Evolutionary conservation across 2,113 vertebrate species (phyloP).

Genomic region (Austrofundulus limnaeus): DNA sequence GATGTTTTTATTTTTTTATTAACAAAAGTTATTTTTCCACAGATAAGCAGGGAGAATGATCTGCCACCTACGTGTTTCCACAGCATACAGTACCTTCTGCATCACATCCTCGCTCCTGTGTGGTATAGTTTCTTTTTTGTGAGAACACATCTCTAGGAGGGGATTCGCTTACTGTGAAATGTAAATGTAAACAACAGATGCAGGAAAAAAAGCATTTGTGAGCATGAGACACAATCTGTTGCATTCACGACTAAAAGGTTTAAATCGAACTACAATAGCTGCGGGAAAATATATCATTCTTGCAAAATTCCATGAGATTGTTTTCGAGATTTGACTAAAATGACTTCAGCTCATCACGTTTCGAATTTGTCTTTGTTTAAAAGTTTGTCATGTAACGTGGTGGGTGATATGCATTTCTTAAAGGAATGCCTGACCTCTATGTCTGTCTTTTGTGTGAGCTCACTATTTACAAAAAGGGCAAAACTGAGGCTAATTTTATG

Average conservation of each 20-base stretch:
- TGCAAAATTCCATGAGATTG: too few species aligned
- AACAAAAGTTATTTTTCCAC: not conserved
- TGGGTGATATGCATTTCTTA: not conserved
- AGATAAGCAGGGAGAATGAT: not conserved
- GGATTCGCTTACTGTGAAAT: not conserved
- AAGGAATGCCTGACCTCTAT: too few species aligned
- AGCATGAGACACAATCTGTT: too few species aligned
- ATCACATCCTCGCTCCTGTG: not conserved
- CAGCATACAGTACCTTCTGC: not conserved
- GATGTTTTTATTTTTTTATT: not conserved
- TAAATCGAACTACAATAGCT: not conserved
- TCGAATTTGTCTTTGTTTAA: too few species aligned
- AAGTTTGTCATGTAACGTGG: not conserved
- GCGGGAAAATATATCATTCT: not conserved
- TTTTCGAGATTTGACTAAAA: too few species aligned
- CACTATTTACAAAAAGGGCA: not conserved
- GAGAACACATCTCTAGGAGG: not conserved
- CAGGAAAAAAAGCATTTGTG: not conserved
- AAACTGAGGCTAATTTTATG: not conserved
- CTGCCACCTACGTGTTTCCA: not conserved
- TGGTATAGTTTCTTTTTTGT: not conserved
- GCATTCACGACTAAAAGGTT: not conserved
- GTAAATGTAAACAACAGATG: not conserved
- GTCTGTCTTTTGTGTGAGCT: not conserved
- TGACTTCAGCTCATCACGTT: too few species aligned